phyloP scores from a whole-genome alignment of 2,888 invertebrate genomes.

The Melieria crassipennis region DNA sequence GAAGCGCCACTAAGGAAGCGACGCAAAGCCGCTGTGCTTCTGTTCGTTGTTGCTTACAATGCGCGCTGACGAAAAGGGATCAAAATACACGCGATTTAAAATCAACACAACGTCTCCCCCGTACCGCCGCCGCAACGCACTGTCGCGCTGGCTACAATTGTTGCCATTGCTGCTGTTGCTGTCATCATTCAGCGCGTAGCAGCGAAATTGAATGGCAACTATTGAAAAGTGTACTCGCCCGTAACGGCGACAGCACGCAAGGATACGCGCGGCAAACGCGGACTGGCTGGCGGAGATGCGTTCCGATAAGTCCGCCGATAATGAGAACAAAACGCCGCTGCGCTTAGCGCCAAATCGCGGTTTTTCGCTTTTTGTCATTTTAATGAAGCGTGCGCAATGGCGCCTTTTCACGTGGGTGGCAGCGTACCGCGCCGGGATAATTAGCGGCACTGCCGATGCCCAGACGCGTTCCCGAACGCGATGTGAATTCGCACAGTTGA shows the following conservation, averaged over 20 bases:
- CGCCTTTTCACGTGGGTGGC: conserved; percentile 39
- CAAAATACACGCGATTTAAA: conserved; percentile 28
- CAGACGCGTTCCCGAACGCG: conserved; percentile 49
- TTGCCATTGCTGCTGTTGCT: conserved; percentile 12
- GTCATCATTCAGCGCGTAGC: not conserved
- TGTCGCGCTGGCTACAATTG: not conserved
- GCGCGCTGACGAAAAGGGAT: conserved; percentile 26
- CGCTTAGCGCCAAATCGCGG: conserved; percentile 31
- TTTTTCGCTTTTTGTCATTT: conserved; percentile 51
- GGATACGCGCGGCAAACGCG: not conserved
- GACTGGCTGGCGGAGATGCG: not conserved
- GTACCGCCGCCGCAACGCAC: not conserved
- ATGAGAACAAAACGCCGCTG: conserved; percentile 44
- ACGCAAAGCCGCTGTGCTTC: not conserved
- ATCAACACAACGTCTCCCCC: conserved; percentile 3
- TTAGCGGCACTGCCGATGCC: conserved; percentile 59
- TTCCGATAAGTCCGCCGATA: conserved; percentile 55
- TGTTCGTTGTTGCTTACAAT: conserved; percentile 12
- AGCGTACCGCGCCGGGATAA: conserved; percentile 51
- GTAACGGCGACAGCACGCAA: not conserved
- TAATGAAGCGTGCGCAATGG: conserved; percentile 56
- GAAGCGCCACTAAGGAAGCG: no score
- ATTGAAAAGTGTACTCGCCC: conserved; percentile 22
- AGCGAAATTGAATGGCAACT: conserved; percentile 25
- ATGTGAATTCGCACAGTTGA: conserved; percentile 63